These are phyloP conservation scores for Threskiornis aethiopicus DNA, from an alignment of 2,797 vertebrate species.

Conservation along the genomic window DNA sequence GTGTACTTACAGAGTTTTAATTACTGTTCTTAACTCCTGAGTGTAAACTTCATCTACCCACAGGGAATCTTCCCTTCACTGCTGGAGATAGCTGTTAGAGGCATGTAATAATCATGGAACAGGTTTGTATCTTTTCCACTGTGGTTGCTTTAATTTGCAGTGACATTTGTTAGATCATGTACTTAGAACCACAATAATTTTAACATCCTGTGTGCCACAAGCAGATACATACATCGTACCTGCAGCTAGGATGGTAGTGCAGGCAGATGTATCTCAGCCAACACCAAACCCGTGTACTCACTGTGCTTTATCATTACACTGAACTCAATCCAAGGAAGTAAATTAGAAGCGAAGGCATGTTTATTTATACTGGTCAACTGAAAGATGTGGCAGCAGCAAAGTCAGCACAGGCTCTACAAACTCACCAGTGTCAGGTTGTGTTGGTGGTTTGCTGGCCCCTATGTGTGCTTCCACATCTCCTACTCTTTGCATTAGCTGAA, in stretches of 20 bases:
- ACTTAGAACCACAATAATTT: not conserved
- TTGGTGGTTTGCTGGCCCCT: not conserved
- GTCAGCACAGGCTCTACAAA: not conserved
- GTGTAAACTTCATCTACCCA: not conserved
- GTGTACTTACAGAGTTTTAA: slow-evolving; percentile 24
- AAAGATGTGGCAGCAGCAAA: not conserved
- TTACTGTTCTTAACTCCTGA: not conserved
- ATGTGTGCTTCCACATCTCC: not conserved
- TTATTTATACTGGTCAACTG: not conserved
- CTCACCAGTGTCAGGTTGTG: not conserved
- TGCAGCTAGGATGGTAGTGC: not conserved
- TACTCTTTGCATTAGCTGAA: not conserved
- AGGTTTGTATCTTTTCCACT: not conserved
- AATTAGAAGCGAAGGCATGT: not conserved
- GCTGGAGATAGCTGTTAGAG: not conserved
- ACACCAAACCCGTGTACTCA: not conserved
- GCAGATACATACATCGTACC: not conserved
- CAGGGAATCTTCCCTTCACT: not conserved
- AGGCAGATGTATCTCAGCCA: not conserved
- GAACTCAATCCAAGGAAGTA: not conserved
- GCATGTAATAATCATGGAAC: not conserved
- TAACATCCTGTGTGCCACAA: not conserved
- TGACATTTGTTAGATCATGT: not conserved
- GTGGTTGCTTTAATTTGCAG: not conserved
- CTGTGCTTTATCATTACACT: not conserved